These are phyloP conservation scores for Pteruthius melanotis DNA, from an alignment of 2,113 vertebrate species.

Conservation along the genomic window DNA sequence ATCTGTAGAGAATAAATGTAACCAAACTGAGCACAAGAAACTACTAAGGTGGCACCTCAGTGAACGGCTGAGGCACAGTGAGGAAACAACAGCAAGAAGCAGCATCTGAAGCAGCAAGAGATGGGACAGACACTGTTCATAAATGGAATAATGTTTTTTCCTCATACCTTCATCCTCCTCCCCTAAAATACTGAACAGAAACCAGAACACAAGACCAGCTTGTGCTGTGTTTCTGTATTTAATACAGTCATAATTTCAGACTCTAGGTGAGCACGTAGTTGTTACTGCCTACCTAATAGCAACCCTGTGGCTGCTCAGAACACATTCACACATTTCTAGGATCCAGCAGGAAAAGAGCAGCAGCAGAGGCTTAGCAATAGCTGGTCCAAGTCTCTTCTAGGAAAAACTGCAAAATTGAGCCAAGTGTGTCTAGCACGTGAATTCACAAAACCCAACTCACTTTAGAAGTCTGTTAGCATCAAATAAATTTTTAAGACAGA, in stretches of 20 bases:
- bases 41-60: conserved; percentile 24
- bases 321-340: background rate
- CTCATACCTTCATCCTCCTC: background rate
- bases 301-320: background rate
- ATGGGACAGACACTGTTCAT: conserved; percentile 47
- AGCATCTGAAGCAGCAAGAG: conserved; percentile 43
- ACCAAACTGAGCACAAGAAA: conserved; percentile 31
- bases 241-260: conserved; percentile 56
- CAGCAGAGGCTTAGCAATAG: background rate
- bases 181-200: conserved; percentile 75
- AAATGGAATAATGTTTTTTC: conserved; percentile 39
- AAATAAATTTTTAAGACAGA: conserved; percentile 14
- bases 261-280: background rate
- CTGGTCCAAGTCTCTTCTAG: conserved; percentile 23
- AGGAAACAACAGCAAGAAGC: conserved; percentile 25
- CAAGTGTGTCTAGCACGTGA: background rate
- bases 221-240: conserved; percentile 59
- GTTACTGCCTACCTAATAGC: background rate
- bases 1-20: conserved; percentile 38
- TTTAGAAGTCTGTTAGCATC: background rate
- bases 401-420: conserved; percentile 4
- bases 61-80: background rate
- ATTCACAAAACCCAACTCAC: background rate
- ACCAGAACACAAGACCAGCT: conserved; percentile 77
- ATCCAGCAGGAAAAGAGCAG: background rate